Conservation (phyloP, 2,797 vertebrate species). For the Malacoraja senta region DNA sequence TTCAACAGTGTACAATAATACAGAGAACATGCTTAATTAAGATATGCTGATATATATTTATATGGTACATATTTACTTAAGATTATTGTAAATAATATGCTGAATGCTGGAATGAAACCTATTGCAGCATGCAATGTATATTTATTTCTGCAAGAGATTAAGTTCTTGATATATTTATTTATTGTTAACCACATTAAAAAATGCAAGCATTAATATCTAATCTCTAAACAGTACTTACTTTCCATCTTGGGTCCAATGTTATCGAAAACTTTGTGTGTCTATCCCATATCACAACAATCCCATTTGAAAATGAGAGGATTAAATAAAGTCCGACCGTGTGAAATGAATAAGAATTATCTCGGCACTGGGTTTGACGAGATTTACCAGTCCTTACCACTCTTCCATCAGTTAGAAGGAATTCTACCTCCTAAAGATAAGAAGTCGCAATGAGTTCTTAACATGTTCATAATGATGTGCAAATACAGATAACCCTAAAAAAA, state of each 20-base stretch:
- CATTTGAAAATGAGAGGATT: slow-evolving; percentile 32
- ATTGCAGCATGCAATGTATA: background rate
- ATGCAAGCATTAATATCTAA: background rate
- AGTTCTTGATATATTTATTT: background rate
- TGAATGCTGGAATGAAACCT: background rate
- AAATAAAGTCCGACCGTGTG: slow-evolving; percentile 24
- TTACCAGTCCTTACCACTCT: background rate
- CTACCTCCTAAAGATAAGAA: background rate
- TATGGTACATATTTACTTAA: no score
- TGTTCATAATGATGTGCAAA: background rate
- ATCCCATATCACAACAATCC: slow-evolving; percentile 30
- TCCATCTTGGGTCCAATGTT: slow-evolving; percentile 18
- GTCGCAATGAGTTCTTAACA: background rate
- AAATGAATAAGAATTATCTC: slow-evolving; percentile 24
- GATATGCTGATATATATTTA: background rate
- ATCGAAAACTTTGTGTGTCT: background rate
- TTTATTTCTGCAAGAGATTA: background rate
- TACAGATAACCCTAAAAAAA: background rate
- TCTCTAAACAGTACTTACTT: background rate
- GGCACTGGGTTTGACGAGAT: background rate
- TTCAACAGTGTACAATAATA: background rate
- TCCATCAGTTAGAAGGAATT: slow-evolving; percentile 10
- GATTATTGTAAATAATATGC: no score
- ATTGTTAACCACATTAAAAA: background rate
- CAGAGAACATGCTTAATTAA: background rate